These are phyloP conservation scores for Tympanoctomys barrerae DNA, from an alignment of 2,797 vertebrate species.

Conservation along the genomic window DNA sequence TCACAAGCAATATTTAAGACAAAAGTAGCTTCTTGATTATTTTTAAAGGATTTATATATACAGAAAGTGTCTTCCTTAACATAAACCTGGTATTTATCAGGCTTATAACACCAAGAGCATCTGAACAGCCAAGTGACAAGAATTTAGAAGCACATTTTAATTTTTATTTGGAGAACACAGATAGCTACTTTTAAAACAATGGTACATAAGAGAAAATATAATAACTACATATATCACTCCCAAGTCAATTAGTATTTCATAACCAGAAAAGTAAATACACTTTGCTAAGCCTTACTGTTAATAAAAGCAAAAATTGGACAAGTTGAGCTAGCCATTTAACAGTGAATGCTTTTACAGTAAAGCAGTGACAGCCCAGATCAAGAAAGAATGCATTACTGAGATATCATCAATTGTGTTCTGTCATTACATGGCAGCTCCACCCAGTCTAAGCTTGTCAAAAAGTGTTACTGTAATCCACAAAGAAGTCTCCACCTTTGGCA, in stretches of 20 bases:
- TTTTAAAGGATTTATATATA: conserved; percentile 49
- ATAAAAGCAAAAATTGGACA: conserved; percentile 86
- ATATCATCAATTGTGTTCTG: conserved; percentile 86
- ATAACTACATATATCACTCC: conserved; percentile 72
- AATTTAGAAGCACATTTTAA: conserved; percentile 78
- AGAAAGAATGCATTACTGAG: conserved; percentile 88
- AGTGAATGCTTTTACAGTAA: conserved; percentile 88
- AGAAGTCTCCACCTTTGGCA: conserved; percentile 89
- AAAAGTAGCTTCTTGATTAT: conserved; percentile 24
- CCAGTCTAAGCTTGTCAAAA: conserved; percentile 91
- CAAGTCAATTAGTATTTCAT: conserved; percentile 79
- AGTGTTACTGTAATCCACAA: conserved; percentile 93
- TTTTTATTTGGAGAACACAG: conserved; percentile 74
- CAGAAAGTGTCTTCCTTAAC: conserved; percentile 53
- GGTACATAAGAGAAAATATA: conserved; percentile 72
- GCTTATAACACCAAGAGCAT: conserved; percentile 41
- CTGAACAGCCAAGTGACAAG: conserved; percentile 16
- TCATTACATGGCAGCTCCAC: conserved; percentile 88
- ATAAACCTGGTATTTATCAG: conserved; percentile 51
- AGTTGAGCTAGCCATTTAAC: conserved; percentile 87
- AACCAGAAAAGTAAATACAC: conserved; percentile 84
- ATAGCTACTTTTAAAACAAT: conserved; percentile 76
- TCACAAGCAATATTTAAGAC: conserved; percentile 46
- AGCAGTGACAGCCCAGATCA: conserved; percentile 90
- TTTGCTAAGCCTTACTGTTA: conserved; percentile 84